Conservation (phyloP, 2,113 vertebrate species). For the Falco punctatus region DNA sequence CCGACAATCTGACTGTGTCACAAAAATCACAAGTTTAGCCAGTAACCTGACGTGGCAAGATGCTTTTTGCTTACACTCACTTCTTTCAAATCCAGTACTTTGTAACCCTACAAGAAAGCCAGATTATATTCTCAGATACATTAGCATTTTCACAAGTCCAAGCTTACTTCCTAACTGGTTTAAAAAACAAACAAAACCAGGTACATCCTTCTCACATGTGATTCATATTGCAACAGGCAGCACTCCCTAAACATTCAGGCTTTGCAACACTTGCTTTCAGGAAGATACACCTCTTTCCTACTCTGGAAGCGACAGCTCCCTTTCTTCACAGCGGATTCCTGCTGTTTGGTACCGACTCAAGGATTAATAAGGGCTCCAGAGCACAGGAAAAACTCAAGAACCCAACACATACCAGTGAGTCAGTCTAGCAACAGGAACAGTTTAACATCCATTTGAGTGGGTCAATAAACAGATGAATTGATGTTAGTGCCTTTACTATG, state of each 20-base stretch:
- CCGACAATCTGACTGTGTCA: not conserved
- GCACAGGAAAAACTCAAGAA: not conserved
- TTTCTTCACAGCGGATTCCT: not conserved
- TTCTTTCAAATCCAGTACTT: not conserved
- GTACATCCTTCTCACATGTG: not conserved
- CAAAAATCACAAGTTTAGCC: conserved; percentile 23
- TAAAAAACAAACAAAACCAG: not conserved
- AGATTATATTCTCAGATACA: not conserved
- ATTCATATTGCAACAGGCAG: not conserved
- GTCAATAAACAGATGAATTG: not conserved
- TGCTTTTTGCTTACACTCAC: not conserved
- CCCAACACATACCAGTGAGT: not conserved
- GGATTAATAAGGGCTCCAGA: not conserved
- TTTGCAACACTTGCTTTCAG: not conserved
- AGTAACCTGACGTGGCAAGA: conserved; percentile 49
- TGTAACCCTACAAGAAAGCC: conserved; percentile 5
- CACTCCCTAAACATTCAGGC: not conserved
- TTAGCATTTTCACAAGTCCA: not conserved
- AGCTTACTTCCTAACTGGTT: conserved; percentile 15
- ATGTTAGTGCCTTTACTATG: not conserved
- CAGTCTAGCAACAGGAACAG: not conserved
- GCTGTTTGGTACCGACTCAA: not conserved
- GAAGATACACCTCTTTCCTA: not conserved
- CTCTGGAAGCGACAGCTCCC: not conserved
- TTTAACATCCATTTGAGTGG: not conserved